Conservation (phyloP, 2,888 invertebrate species). For the Eledona agricola region DNA sequence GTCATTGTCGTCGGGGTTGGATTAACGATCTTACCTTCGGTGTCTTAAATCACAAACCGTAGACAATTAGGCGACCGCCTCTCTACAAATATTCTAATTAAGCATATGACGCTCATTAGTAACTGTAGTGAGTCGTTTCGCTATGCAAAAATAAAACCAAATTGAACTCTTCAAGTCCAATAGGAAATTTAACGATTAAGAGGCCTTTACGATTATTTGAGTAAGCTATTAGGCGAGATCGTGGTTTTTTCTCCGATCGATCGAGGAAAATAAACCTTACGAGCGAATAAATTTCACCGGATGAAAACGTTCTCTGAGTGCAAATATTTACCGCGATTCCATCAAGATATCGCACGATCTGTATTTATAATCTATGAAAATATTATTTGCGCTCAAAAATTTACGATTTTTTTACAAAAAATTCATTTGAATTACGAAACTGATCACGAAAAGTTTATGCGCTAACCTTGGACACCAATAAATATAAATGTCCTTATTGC, state of each 20-base stretch:
- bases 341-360: too few relatives aligned
- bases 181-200: conserved; percentile 23
- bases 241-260: conserved; percentile 20
- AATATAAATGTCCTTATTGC: too few relatives aligned
- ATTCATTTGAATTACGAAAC: too few relatives aligned
- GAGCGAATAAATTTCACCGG: conserved; percentile 1
- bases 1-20: not conserved
- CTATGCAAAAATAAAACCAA: conserved; percentile 14
- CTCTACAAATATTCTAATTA: conserved; percentile 18
- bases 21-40: conserved; percentile 20
- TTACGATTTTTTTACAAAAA: too few relatives aligned
- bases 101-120: conserved; percentile 22
- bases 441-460: too few relatives aligned
- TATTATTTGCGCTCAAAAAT: too few relatives aligned
- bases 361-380: too few relatives aligned
- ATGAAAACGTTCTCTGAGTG: too few relatives aligned
- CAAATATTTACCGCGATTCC: too few relatives aligned
- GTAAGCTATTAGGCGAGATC: conserved; percentile 17
- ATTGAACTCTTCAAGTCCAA: conserved; percentile 13
- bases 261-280: conserved; percentile 15
- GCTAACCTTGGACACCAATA: too few relatives aligned
- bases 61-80: conserved; percentile 19
- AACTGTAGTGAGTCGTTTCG: conserved; percentile 19
- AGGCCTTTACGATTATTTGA: conserved; percentile 32
- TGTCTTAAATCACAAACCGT: conserved; percentile 27